These are phyloP conservation scores for Drosophila merina DNA, from an alignment of 2,888 invertebrate genomes.

Conservation along the genomic window DNA sequence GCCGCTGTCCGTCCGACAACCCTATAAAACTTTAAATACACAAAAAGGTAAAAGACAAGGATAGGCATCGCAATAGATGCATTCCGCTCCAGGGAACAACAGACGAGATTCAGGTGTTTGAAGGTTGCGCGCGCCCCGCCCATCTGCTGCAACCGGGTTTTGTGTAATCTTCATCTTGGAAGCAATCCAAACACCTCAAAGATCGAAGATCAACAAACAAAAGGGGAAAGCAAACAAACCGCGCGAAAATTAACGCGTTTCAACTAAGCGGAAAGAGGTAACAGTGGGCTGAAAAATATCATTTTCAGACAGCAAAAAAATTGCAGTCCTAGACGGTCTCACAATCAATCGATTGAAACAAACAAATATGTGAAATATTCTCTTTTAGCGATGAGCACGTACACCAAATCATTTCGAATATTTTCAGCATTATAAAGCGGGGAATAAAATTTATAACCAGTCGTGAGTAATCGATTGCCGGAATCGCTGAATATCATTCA, in stretches of 20 bases:
- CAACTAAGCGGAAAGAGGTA: conserved; percentile 6
- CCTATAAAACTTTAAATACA: conserved; percentile 59
- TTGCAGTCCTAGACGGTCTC: background rate
- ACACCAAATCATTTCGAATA: conserved; percentile 37
- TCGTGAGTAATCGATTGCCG: conserved; percentile 56
- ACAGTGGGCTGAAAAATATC: conserved; percentile 31
- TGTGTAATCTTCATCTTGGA: conserved; percentile 47
- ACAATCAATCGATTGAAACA: conserved; percentile 54
- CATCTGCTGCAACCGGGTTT: conserved; percentile 24
- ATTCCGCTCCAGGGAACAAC: conserved; percentile 19
- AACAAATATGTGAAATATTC: conserved; percentile 41
- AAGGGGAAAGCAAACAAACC: conserved; percentile 50
- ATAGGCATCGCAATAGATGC: conserved; percentile 18
- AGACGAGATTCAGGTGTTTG: conserved; percentile 54
- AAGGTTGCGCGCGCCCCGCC: conserved; percentile 40
- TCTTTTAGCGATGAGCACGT: conserved; percentile 50
- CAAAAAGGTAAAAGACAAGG: conserved; percentile 42
- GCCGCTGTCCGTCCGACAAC: conserved; percentile 40
- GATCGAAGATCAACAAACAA: conserved; percentile 46
- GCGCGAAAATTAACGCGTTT: conserved; percentile 57
- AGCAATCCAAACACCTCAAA: conserved; percentile 39
- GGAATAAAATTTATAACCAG: conserved; percentile 28
- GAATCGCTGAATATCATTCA: conserved; percentile 54
- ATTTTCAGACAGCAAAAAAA: background rate
- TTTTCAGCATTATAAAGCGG: conserved; percentile 49